phyloP scores from a whole-genome alignment of 2,113 vertebrate species.

The Petrocephalus microphthalmus region DNA sequence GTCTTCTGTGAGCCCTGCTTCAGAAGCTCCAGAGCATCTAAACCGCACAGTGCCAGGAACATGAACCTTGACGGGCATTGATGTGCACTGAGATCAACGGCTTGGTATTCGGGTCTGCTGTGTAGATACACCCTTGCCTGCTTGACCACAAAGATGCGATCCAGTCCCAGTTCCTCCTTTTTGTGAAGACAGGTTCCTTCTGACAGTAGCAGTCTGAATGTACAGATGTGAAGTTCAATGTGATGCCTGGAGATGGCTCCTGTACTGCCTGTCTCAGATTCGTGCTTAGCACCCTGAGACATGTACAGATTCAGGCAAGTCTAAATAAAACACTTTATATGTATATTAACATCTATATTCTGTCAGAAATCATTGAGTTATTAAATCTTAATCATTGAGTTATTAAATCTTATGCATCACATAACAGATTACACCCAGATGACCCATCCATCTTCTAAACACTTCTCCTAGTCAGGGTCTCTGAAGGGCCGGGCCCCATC shows the following conservation, averaged over 20 bases:
- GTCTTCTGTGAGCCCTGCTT: neutral
- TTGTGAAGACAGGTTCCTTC: neutral
- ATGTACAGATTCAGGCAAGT: neutral
- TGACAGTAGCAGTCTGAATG: neutral
- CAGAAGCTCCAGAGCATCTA: neutral
- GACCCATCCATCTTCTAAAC: neutral
- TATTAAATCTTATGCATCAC: too few species aligned
- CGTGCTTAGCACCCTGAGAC: neutral
- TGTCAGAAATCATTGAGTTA: neutral
- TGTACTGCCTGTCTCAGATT: neutral
- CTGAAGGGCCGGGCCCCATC: neutral
- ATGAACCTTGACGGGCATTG: neutral
- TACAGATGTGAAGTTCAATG: neutral
- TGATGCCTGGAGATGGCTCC: neutral
- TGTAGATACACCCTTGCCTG: neutral
- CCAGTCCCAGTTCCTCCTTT: neutral
- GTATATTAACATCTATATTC: neutral
- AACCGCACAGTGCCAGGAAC: neutral
- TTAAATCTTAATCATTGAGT: too few species aligned
- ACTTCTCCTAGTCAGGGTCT: neutral
- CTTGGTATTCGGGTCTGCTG: neutral
- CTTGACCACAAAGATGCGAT: neutral
- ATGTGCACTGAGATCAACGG: neutral
- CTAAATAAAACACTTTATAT: neutral
- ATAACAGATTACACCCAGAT: neutral